Percentiles rank a stretch among this genome's conserved stretches.
Evolutionary conservation across 2,797 vertebrate species (phyloP).

Genomic region (Adelosebastes latens): DNA sequence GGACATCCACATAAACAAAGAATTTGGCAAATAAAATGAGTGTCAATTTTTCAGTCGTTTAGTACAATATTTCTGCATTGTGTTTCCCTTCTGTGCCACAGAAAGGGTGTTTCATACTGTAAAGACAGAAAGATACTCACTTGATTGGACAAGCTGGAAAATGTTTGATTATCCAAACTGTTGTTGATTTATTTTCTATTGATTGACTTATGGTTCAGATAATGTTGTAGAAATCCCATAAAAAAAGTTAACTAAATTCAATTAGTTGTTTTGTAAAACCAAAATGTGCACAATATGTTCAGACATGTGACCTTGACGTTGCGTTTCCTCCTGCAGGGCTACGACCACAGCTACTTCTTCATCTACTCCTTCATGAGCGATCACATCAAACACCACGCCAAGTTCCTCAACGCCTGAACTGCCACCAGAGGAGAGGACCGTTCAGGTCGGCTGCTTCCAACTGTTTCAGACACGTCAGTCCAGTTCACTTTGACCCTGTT

Average conservation of each 20-base stretch:
- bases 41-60: no score
- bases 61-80: no score
- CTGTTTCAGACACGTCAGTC: not conserved
- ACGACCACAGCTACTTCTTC: slow-evolving; percentile 97
- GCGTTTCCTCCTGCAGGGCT: slow-evolving; percentile 84
- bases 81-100: no score
- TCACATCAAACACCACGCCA: slow-evolving; percentile 96
- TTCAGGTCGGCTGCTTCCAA: no score
- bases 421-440: no score
- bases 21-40: no score
- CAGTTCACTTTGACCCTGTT: not conserved
- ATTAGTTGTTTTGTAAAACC: not conserved
- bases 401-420: slow-evolving; percentile 88
- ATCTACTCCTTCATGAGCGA: slow-evolving; percentile 92
- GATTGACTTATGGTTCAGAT: no score
- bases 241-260: not conserved
- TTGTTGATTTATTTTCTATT: no score
- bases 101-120: no score
- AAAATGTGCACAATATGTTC: not conserved
- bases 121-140: no score
- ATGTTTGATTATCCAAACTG: not conserved
- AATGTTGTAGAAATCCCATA: no score
- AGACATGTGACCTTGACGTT: not conserved
- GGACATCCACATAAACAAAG: no score
- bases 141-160: not conserved